Percentiles rank a stretch among this genome's conserved stretches.
Conservation (phyloP, 1,140 invertebrate genomes). For the Sinonovacula constricta region DNA sequence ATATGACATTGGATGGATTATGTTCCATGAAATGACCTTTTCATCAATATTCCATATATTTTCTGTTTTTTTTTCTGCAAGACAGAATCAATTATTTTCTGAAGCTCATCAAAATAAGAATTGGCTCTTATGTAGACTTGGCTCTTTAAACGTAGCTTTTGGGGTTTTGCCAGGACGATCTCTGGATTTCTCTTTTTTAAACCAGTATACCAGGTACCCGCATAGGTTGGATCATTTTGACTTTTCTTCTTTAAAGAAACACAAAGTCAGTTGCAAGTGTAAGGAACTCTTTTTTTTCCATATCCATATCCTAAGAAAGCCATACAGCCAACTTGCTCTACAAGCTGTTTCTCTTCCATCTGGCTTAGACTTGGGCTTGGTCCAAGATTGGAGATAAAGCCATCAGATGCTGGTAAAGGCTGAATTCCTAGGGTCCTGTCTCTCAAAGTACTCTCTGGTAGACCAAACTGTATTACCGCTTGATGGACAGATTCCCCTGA, state of each 20-base stretch:
- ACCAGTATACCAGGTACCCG: constrained; percentile 3
- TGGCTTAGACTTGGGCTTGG: background rate
- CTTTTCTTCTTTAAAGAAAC: constrained; percentile 10
- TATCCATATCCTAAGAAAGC: constrained; percentile 19
- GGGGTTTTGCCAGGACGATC: constrained; percentile 13
- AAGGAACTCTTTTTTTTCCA: constrained; percentile 1
- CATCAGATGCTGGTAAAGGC: background rate
- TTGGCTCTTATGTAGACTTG: constrained; percentile 14
- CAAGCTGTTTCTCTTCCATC: background rate
- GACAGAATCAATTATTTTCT: constrained; percentile 16
- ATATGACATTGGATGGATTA: constrained; percentile 49
- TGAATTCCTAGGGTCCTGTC: background rate
- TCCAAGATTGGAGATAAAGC: background rate
- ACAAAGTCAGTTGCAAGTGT: constrained; percentile 24
- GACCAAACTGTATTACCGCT: constrained; percentile 1
- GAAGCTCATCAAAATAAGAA: constrained; percentile 23
- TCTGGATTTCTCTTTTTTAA: constrained; percentile 17
- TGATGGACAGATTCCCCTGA: background rate
- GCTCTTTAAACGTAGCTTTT: constrained; percentile 9
- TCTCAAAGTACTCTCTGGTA: constrained; percentile 1
- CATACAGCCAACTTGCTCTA: constrained; percentile 6
- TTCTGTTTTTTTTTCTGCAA: constrained; percentile 59
- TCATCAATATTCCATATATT: constrained; percentile 78
- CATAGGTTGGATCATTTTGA: background rate
- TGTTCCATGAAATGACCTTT: constrained; percentile 77